Conservation (phyloP, 1,140 invertebrate genomes). For the Pectinophora gossypiella region DNA sequence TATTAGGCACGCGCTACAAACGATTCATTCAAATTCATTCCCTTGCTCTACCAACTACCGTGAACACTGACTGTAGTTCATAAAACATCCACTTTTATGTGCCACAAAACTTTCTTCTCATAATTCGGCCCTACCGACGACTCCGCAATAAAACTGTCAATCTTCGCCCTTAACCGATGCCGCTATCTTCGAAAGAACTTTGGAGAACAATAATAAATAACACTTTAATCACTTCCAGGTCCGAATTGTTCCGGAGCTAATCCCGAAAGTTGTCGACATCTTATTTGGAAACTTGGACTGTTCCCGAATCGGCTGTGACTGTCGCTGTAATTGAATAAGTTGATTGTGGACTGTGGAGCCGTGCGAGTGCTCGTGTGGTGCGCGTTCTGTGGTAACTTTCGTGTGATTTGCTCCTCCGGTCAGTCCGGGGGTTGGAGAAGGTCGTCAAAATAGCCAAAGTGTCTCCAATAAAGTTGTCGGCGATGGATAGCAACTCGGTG, state of each 20-base stretch:
- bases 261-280: conserved; percentile 18
- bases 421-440: conserved; percentile 34
- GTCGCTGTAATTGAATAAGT: not conserved
- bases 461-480: conserved; percentile 75
- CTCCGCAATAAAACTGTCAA: conserved; percentile 14
- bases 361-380: conserved; percentile 9
- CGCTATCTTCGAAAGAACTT: conserved; percentile 8
- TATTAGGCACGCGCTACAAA: conserved; percentile 9
- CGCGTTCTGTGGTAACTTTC: not conserved
- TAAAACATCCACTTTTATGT: not conserved
- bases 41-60: not conserved
- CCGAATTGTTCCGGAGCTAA: conserved; percentile 26
- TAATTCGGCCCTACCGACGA: conserved; percentile 5
- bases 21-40: not conserved
- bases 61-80: no score
- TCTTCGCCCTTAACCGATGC: not conserved
- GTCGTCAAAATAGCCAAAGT: conserved; percentile 63
- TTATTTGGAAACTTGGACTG: not conserved
- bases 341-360: conserved; percentile 5
- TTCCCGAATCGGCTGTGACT: not conserved
- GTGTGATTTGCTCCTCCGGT: conserved; percentile 34
- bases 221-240: conserved; percentile 39
- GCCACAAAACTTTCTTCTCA: not conserved
- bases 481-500: conserved; percentile 79
- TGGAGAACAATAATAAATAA: conserved; percentile 29